Evolutionary conservation across 1,140 invertebrate species (phyloP).

Genomic region (Scaptomyza hsui): DNA sequence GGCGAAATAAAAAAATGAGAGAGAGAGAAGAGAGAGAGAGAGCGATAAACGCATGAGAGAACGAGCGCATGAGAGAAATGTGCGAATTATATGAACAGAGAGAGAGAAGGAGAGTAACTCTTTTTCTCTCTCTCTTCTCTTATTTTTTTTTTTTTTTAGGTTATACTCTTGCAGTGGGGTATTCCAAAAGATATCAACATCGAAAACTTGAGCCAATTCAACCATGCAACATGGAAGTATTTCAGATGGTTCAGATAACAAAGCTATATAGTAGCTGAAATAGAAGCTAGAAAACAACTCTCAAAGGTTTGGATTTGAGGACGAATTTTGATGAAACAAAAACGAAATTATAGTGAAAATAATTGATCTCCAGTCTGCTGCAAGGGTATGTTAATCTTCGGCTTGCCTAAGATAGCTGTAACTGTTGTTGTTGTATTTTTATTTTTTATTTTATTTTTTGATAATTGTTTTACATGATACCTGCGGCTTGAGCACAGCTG

Average conservation of each 20-base stretch:
- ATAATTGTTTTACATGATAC: constrained; percentile 57
- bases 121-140: constrained; percentile 1
- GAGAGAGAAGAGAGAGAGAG: constrained; percentile 29
- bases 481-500: constrained; percentile 82
- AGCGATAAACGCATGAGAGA: constrained; percentile 39
- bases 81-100: constrained; percentile 4
- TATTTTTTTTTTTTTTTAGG: not conserved
- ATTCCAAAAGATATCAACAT: not conserved
- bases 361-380: not conserved
- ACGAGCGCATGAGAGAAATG: constrained; percentile 35
- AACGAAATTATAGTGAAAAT: not conserved
- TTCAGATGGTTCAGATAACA: no score
- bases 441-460: not conserved
- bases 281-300: no score
- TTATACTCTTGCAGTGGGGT: not conserved
- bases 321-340: no score
- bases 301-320: no score
- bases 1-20: constrained; percentile 14
- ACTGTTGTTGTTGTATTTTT: constrained; percentile 20
- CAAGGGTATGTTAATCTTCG: not conserved
- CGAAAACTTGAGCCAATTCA: no score
- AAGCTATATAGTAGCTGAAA: no score
- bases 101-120: constrained; percentile 10
- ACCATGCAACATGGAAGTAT: no score
- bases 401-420: constrained; percentile 1